These are phyloP conservation scores for Lasius fuliginosus DNA, from an alignment of 2,888 invertebrate species.

Conservation along the genomic window DNA sequence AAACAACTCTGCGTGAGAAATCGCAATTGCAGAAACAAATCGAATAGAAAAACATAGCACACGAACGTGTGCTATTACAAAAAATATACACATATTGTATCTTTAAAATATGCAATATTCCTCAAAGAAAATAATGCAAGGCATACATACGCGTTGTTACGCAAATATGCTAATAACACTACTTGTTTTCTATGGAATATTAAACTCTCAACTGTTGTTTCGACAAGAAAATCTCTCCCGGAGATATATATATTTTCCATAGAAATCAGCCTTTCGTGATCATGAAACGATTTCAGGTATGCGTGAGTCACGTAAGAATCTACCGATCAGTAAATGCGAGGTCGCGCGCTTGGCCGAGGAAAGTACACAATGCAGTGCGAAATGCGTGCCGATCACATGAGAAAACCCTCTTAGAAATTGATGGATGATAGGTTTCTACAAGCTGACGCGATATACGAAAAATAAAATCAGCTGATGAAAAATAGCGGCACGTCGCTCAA, in stretches of 20 bases:
- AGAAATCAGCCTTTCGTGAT: constrained; percentile 2
- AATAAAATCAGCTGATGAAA: constrained; percentile 73
- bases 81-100: not conserved
- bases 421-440: constrained; percentile 75
- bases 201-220: not conserved
- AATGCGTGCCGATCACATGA: constrained; percentile 48
- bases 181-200: not conserved
- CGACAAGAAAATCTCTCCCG: not conserved
- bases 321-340: constrained; percentile 36
- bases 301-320: constrained; percentile 67
- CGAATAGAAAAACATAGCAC: not conserved
- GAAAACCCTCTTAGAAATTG: constrained; percentile 68
- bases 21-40: constrained; percentile 3
- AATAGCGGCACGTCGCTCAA: constrained; percentile 58
- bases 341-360: constrained; percentile 35
- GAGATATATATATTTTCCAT: not conserved
- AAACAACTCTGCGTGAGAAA: not conserved
- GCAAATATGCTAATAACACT: not conserved
- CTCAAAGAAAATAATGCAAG: not conserved
- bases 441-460: constrained; percentile 73
- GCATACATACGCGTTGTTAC: not conserved
- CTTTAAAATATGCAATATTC: constrained; percentile 13
- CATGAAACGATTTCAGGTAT: not conserved
- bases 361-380: constrained; percentile 19
- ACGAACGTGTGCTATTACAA: not conserved